Conservation (phyloP, 1,140 invertebrate genomes). For the Drosophila melanogaster region DNA sequence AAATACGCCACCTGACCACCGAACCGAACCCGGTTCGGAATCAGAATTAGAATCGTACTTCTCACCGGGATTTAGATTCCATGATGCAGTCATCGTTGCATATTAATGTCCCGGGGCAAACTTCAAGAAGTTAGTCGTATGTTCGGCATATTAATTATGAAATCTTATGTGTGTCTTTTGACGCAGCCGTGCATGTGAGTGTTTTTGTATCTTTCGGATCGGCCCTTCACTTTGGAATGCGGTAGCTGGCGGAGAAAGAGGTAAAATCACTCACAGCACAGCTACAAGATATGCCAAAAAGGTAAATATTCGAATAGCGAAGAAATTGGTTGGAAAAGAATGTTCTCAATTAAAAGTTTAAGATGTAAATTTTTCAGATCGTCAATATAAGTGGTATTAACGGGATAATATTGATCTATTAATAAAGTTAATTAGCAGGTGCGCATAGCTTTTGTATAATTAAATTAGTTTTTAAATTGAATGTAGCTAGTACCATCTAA, state of each 20-base stretch:
- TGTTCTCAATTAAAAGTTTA: not conserved
- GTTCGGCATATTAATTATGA: constrained; percentile 80
- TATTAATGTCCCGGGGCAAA: constrained; percentile 58
- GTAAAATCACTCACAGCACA: constrained; percentile 34
- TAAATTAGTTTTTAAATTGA: too few species aligned
- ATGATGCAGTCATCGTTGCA: constrained; percentile 53
- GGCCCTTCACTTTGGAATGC: constrained; percentile 78
- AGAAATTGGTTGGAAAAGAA: constrained; percentile 22
- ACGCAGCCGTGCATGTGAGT: constrained; percentile 6
- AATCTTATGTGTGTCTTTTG: constrained; percentile 53
- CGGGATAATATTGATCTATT: too few species aligned
- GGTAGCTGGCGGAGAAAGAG: constrained; percentile 60
- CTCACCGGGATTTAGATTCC: constrained; percentile 28
- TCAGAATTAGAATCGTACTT: constrained; percentile 34
- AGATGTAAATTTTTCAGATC: too few species aligned
- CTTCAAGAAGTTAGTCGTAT: constrained; percentile 68
- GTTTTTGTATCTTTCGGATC: constrained; percentile 36
- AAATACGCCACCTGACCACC: constrained; percentile 39
- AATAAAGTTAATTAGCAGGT: too few species aligned
- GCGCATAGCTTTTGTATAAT: too few species aligned
- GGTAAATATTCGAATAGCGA: constrained; percentile 20
- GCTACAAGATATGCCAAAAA: constrained; percentile 42
- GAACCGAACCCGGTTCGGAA: not conserved
- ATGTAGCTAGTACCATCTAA: too few species aligned
- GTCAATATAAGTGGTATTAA: too few species aligned